phyloP scores from a whole-genome alignment of 2,888 invertebrate genomes.

The Athalia rosae region DNA sequence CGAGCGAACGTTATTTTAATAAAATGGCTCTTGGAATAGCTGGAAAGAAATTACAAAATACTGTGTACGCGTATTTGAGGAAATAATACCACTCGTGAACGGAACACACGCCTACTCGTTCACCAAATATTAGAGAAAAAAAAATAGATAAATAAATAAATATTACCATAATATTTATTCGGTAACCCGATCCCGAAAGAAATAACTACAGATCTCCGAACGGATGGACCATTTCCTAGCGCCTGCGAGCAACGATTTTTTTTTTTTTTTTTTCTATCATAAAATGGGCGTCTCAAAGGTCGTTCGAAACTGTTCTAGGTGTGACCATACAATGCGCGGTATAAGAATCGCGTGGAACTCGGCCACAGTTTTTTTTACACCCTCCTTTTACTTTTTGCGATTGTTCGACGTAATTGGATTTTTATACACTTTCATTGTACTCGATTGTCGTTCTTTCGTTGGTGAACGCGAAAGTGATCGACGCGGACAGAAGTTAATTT shows the following conservation, averaged over 20 bases:
- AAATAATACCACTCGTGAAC: no score
- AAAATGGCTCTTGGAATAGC: not conserved
- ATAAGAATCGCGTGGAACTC: not conserved
- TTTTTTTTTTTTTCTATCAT: not conserved
- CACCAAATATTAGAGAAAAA: slow-evolving; percentile 58
- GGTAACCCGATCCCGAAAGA: slow-evolving; percentile 20
- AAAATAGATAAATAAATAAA: slow-evolving; percentile 51
- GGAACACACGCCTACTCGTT: slow-evolving; percentile 54
- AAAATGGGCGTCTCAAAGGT: not conserved
- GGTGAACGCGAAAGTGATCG: not conserved
- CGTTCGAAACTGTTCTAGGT: not conserved
- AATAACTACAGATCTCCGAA: not conserved
- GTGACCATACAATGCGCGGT: not conserved
- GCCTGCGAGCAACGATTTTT: slow-evolving; percentile 2
- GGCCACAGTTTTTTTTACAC: slow-evolving; percentile 3
- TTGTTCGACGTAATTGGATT: no score
- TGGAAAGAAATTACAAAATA: slow-evolving; percentile 12
- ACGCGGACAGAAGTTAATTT: no score
- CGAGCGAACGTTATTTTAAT: no score
- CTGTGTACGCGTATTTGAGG: not conserved
- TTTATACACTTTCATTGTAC: not conserved
- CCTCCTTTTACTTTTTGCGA: slow-evolving; percentile 8
- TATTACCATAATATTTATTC: slow-evolving; percentile 54
- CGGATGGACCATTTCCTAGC: slow-evolving; percentile 33
- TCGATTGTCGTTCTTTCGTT: no score